Base-by-base conservation (phyloP, 1,140 invertebrate species). In the Microplitis demolitor region DNA sequence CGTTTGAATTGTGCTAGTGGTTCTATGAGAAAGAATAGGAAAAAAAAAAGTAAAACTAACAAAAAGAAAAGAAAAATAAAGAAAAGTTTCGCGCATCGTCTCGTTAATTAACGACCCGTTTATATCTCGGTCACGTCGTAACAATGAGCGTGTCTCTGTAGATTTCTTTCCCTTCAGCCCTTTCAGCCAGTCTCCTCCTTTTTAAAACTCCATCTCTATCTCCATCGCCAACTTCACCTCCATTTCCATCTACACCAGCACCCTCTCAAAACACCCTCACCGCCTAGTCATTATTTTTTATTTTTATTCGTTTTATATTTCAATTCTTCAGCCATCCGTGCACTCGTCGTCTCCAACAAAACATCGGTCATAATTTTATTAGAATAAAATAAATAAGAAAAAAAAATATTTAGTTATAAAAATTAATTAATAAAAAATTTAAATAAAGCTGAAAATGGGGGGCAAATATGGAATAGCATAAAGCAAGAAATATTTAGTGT, bases 51-150 rank as follows among this genome's bases (percentile, higher is more conserved):
- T 39, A 68, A 68, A 35, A 45, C 39, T 45, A 45, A 45, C 39
- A 45, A 54, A 34, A 34, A 54, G 11, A 39, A 3, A 14, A 35
- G 16, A 68, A 54, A 68, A 68, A 54, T 68, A 56, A 37, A 54
- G 51, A 58, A 56, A 60, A 35, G 14, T 45, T 60, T 66, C 62
- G 51, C 62, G 62, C 63, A 58, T 64, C 63, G 51, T 45, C 64
- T 50, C 63, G 60, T 72, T 72, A 72, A 72, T 72, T 72, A 72
- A 67, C 37, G 71, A 16, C 64, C 66, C 64, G 71, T 67, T 72
- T 72, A 72, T 72, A 67, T 67, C 71, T 72, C 71, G 71, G 71
- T 72, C 71, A 72, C 64, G 64, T 67, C 37, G 71, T 72, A 72
- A 72, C 64, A 64, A 45, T 54, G 61, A 58, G 61, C 24, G 61